Conservation (phyloP, 2,888 invertebrate genomes). For the Cataglyphis altisquamis region DNA sequence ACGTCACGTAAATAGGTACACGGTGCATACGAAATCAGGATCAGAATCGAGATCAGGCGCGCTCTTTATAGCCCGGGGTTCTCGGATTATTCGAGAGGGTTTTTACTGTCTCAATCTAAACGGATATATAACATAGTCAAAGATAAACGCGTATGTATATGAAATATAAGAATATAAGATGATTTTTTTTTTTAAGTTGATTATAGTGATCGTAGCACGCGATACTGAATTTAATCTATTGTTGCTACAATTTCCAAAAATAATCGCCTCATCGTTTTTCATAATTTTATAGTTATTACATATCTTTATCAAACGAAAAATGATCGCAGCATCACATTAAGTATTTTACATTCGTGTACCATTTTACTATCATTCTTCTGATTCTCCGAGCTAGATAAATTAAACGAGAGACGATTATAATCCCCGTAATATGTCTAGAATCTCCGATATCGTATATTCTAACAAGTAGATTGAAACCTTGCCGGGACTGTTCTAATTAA, state of each 20-base stretch:
- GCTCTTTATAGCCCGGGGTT: constrained; percentile 50
- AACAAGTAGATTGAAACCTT: background rate
- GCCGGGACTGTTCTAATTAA: constrained; percentile 7
- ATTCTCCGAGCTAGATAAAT: background rate
- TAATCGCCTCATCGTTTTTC: background rate
- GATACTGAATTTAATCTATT: background rate
- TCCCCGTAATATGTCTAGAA: background rate
- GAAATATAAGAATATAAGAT: constrained; percentile 7
- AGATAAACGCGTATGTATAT: background rate
- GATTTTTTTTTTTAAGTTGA: background rate
- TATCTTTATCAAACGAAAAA: background rate
- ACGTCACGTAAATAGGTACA: constrained; percentile 56
- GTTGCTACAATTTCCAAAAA: background rate
- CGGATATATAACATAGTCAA: background rate
- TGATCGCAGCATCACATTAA: background rate
- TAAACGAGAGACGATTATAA: background rate
- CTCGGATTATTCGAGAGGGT: constrained; percentile 27
- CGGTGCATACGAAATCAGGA: constrained; percentile 56
- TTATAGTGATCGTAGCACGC: background rate
- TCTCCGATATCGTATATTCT: background rate
- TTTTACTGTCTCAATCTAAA: constrained; percentile 42
- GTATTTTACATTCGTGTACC: background rate
- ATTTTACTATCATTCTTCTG: background rate
- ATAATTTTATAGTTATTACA: background rate
- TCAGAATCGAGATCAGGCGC: constrained; percentile 47